These are phyloP conservation scores for Branchinecta lindahli DNA, from an alignment of 1,140 invertebrate species.

Conservation along the genomic window DNA sequence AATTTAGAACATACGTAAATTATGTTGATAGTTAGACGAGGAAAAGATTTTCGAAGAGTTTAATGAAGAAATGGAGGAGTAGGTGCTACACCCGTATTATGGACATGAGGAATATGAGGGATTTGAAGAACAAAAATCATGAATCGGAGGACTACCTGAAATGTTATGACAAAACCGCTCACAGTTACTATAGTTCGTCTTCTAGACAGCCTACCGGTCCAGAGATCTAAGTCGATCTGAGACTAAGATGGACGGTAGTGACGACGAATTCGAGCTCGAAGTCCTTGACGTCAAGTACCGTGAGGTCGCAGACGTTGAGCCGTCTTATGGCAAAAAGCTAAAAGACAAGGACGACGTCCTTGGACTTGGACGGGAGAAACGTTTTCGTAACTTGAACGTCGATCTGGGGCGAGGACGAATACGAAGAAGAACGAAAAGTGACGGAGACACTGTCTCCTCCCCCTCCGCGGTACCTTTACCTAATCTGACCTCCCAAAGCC, in stretches of 20 bases:
- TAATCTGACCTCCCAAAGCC: background rate
- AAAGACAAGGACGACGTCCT: background rate
- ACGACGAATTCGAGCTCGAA: background rate
- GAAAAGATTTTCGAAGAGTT: too few species aligned
- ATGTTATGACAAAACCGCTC: too few species aligned
- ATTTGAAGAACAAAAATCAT: too few species aligned
- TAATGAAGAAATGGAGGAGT: too few species aligned
- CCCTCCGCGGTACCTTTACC: background rate
- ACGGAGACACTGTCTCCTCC: background rate
- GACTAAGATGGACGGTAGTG: background rate
- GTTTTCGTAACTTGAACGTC: background rate
- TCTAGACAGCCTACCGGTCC: too few species aligned
- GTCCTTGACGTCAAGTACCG: background rate
- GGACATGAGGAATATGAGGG: too few species aligned
- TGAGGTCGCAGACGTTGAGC: background rate
- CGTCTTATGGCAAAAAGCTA: background rate
- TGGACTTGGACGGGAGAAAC: background rate
- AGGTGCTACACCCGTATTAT: too few species aligned
- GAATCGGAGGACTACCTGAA: too few species aligned
- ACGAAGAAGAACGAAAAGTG: constrained; percentile 1
- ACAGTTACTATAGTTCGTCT: too few species aligned
- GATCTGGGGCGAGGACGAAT: background rate
- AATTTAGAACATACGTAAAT: too few species aligned
- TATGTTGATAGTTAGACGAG: too few species aligned
- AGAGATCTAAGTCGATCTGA: too few species aligned